Base-by-base conservation (phyloP, 2,888 invertebrate species). In the Drosophila quinaria region DNA sequence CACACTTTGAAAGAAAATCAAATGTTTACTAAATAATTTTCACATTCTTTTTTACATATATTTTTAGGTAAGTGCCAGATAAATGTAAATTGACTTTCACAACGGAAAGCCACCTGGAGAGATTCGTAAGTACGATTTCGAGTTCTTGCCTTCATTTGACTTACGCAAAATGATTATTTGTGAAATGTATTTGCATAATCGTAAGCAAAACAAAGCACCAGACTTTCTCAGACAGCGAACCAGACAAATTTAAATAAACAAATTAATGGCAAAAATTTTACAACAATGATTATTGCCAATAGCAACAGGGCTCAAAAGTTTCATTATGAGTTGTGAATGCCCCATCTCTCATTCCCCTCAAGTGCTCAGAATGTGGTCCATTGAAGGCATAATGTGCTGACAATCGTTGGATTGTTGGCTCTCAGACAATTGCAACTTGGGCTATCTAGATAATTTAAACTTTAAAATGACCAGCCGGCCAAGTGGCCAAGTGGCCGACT, bases 371-470 rank as follows among this genome's bases (percentile, higher is more conserved):
- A 44, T 44, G 41, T 33, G 51, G 19, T 55, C 33, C 50, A 39
- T 55, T 51, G 35, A 59, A 44, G 78, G 46, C 74, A 59, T 84
- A 84, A 84, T 84, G 87, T 87, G 84, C 87, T 87, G 84, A 84
- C 84, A 84, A 87, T 84, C 80, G 74, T 56, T 70, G 74, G 70
- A 78, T 74, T 84, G 70, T 64, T 69, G 54, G 50, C 59, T 42
- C 70, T 66, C 68, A 62, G 67, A 50, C 56, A 66, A 61, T 55
- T 22, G 13, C 49, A 76, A 73, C 68, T 75, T 60, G 63, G 61
- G 65, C 70, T 74, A 70, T 70, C 73, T 60, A 77, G 77, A 87
- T 86, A 82, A 87, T 85, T 86, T 88, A 55, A 87, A 85, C 79
- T 87, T 86, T 78, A 77, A 80, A 87, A 83, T 86, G 88, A 82